Percentiles rank a stretch among this genome's conserved stretches.
Evolutionary conservation across 2,113 vertebrate genomes (phyloP).

Genomic region (Phyllopteryx taeniolatus): DNA sequence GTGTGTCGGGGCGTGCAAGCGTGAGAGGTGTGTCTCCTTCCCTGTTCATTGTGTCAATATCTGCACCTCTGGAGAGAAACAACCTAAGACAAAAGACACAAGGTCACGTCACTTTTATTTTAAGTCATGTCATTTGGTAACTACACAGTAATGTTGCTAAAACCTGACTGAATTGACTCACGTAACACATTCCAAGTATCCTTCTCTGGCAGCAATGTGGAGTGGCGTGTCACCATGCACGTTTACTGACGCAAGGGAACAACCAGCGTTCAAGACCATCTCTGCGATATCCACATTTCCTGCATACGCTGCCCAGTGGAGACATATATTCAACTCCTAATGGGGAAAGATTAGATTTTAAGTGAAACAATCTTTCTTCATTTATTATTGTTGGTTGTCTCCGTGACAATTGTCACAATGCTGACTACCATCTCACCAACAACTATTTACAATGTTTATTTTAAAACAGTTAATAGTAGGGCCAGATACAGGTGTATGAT

Average conservation of each 20-base stretch:
- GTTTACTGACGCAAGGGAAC: slow-evolving; percentile 82
- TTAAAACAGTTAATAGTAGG: too few species aligned
- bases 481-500: too few species aligned
- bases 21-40: slow-evolving; percentile 87
- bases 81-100: slow-evolving; percentile 65
- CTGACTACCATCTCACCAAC: too few species aligned
- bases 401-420: too few species aligned
- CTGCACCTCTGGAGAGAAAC: slow-evolving; percentile 86
- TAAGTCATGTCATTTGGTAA: neutral
- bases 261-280: slow-evolving; percentile 85
- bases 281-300: slow-evolving; percentile 86
- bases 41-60: slow-evolving; percentile 84
- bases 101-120: neutral
- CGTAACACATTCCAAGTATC: slow-evolving; percentile 86
- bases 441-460: too few species aligned
- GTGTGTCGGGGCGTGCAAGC: slow-evolving; percentile 79
- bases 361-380: neutral
- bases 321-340: slow-evolving; percentile 87
- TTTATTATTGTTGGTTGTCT: neutral
- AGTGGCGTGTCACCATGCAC: slow-evolving; percentile 88
- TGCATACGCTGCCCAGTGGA: slow-evolving; percentile 91
- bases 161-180: slow-evolving; percentile 70
- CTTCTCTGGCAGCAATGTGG: slow-evolving; percentile 86
- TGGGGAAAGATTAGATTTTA: neutral
- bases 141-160: neutral